Evolutionary conservation across 2,113 vertebrate genomes (phyloP).

Genomic region (Zootoca vivipara): DNA sequence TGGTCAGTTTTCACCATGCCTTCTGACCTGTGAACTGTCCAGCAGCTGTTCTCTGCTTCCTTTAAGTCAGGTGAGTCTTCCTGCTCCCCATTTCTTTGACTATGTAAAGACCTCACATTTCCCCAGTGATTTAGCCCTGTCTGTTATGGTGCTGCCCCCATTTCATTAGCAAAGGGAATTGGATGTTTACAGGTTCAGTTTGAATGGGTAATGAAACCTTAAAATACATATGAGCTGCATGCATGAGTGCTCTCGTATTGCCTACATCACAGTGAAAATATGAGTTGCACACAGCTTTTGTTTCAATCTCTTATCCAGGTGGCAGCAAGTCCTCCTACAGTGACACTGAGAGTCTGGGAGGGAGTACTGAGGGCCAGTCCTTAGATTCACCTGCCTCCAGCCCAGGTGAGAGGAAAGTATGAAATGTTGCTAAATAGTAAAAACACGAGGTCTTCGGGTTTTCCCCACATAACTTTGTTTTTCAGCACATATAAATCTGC

Average conservation of each 20-base stretch:
- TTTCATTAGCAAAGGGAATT: neutral
- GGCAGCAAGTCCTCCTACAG: constrained; percentile 64
- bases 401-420: constrained; percentile 77
- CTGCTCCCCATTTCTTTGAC: neutral
- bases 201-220: neutral
- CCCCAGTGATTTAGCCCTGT: neutral
- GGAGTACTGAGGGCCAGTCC: constrained; percentile 78
- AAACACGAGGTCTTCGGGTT: neutral
- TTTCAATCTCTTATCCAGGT: neutral
- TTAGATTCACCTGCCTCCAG: constrained; percentile 83
- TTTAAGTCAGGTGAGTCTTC: neutral
- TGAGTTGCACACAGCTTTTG: neutral
- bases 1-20: neutral
- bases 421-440: neutral
- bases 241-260: neutral
- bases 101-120: neutral
- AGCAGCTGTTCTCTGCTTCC: neutral
- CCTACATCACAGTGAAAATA: too few relatives aligned
- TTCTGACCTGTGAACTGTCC: neutral
- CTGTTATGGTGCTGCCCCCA: neutral
- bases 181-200: neutral
- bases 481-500: neutral
- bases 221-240: neutral
- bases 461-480: neutral
- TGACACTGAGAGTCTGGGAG: constrained; percentile 85